Percentiles rank a stretch among this genome's conserved stretches.
phyloP scores from a whole-genome alignment of 1,140 invertebrate genomes.

The Asbolus verrucosus region DNA sequence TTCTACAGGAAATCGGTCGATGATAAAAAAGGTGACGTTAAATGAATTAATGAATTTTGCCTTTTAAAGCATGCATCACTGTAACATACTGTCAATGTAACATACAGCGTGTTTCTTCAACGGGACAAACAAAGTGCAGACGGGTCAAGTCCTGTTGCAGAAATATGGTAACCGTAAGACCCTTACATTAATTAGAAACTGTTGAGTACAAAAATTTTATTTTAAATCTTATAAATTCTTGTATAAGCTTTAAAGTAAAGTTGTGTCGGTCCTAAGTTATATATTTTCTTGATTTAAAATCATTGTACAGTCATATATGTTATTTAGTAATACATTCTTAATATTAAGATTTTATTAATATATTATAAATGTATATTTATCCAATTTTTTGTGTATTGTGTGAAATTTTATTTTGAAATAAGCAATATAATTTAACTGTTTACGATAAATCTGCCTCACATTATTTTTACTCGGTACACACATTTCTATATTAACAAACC shows the following conservation, averaged over 20 bases:
- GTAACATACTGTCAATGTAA: conserved; percentile 19
- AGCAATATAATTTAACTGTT: conserved; percentile 44
- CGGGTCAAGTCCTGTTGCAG: too few relatives aligned
- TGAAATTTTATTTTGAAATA: conserved; percentile 37
- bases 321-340: conserved; percentile 46
- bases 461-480: neutral
- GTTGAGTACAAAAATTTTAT: conserved; percentile 44
- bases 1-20: conserved; percentile 31
- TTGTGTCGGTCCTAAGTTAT: conserved; percentile 36
- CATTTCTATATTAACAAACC: conserved; percentile 5
- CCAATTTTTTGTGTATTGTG: conserved; percentile 44
- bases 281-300: conserved; percentile 46
- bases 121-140: too few relatives aligned
- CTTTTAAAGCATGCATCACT: conserved; percentile 30
- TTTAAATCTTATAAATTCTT: conserved; percentile 39
- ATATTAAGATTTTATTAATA: conserved; percentile 46
- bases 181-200: neutral
- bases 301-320: conserved; percentile 49
- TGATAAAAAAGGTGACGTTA: conserved; percentile 23
- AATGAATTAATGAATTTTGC: conserved; percentile 16
- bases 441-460: conserved; percentile 40
- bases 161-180: too few relatives aligned
- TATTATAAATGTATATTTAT: conserved; percentile 44
- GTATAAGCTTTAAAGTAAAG: conserved; percentile 38
- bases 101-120: too few relatives aligned